Conservation (phyloP, 2,797 vertebrate species). For the Danio jaintianensis region DNA sequence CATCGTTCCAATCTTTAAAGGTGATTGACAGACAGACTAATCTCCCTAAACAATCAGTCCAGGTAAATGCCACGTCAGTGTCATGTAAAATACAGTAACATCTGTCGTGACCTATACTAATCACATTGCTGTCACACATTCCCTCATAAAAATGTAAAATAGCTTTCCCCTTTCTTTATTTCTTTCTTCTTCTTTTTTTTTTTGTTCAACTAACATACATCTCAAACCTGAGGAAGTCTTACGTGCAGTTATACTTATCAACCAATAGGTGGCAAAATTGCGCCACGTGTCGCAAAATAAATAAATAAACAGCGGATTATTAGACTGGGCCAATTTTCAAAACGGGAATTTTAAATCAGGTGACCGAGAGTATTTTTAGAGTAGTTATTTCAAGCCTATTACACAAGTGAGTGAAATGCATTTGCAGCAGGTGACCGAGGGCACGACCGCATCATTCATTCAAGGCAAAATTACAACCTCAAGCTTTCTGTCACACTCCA, state of each 20-base stretch:
- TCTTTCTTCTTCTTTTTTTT: not conserved
- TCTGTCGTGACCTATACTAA: constrained; percentile 20
- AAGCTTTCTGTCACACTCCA: constrained; percentile 39
- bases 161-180: too few relatives aligned
- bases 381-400: not conserved
- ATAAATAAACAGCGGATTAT: not conserved
- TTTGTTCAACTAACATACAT: not conserved
- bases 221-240: not conserved
- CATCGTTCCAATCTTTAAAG: not conserved
- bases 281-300: not conserved
- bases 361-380: not conserved
- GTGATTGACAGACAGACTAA: constrained; percentile 40
- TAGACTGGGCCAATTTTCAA: not conserved
- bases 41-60: constrained; percentile 11
- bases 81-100: constrained; percentile 21
- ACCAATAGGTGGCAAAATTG: constrained; percentile 25
- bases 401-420: not conserved
- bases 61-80: constrained; percentile 30
- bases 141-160: not conserved
- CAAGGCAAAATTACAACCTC: constrained; percentile 31
- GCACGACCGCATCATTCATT: constrained; percentile 1
- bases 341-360: constrained; percentile 13
- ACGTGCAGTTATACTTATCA: constrained; percentile 11
- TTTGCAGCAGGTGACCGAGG: not conserved
- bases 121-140: not conserved